phyloP scores from a whole-genome alignment of 1,140 invertebrate species.

The Medauroidea extradentata region DNA sequence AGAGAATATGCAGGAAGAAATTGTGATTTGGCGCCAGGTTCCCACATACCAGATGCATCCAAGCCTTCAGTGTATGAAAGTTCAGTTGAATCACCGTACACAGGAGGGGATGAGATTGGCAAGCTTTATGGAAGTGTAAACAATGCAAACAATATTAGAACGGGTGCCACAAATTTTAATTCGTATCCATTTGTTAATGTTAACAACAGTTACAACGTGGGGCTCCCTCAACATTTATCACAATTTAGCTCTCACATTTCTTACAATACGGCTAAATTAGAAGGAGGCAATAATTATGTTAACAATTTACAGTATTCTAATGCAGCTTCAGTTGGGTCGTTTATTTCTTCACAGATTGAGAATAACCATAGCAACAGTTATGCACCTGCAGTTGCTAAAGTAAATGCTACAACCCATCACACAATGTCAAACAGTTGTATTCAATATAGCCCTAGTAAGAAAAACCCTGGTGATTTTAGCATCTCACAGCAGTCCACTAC shows the following conservation, averaged over 20 bases:
- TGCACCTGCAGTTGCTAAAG: background rate
- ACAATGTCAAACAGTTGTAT: background rate
- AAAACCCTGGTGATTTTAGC: too few species aligned
- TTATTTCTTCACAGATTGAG: background rate
- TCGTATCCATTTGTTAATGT: background rate
- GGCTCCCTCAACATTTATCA: conserved; percentile 1
- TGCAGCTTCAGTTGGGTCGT: background rate
- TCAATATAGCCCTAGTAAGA: background rate
- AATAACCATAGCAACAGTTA: background rate
- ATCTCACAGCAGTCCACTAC: too few species aligned
- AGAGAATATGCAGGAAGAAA: too few species aligned
- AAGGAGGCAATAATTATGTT: background rate
- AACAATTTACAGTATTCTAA: background rate
- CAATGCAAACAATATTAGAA: background rate
- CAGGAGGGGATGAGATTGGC: background rate
- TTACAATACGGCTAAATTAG: conserved; percentile 1
- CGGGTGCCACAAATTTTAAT: background rate
- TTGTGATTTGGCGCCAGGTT: too few species aligned
- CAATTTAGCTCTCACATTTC: conserved; percentile 2
- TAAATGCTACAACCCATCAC: background rate
- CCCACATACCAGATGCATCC: too few species aligned
- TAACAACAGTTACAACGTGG: background rate
- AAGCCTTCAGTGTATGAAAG: background rate
- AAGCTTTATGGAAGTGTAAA: background rate
- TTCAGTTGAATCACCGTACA: background rate